Percentiles rank a stretch among this genome's conserved stretches.
These are phyloP conservation scores for Phengaris arion DNA, from an alignment of 2,888 invertebrate species.

Conservation along the genomic window DNA sequence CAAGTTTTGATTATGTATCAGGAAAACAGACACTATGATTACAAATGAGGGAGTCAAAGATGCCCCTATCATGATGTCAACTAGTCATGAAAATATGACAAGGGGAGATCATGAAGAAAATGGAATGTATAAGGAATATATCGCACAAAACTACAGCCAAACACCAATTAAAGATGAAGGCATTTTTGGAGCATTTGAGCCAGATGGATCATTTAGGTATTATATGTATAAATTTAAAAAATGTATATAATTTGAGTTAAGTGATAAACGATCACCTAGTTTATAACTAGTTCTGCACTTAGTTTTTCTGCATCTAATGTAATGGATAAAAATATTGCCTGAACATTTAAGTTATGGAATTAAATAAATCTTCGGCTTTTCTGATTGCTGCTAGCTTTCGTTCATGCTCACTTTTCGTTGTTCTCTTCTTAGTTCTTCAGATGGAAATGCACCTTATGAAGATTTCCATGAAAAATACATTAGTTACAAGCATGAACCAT, in stretches of 20 bases:
- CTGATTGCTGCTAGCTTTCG: slow-evolving; percentile 51
- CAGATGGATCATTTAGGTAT: slow-evolving; percentile 76
- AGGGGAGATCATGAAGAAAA: slow-evolving; percentile 70
- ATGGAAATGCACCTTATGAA: slow-evolving; percentile 81
- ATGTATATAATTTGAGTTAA: not conserved
- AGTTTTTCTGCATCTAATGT: slow-evolving; percentile 23
- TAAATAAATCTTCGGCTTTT: slow-evolving; percentile 12
- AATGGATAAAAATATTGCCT: slow-evolving; percentile 19
- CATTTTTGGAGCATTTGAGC: slow-evolving; percentile 73
- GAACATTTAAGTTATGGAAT: slow-evolving; percentile 9
- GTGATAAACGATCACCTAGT: not conserved
- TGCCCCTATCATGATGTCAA: slow-evolving; percentile 75
- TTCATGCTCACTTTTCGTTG: slow-evolving; percentile 62
- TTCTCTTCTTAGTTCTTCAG: slow-evolving; percentile 79
- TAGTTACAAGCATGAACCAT: slow-evolving; percentile 84
- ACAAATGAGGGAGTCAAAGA: slow-evolving; percentile 71
- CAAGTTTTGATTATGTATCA: slow-evolving; percentile 45
- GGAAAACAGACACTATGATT: slow-evolving; percentile 71
- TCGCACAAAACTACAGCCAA: slow-evolving; percentile 74
- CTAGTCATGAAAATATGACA: slow-evolving; percentile 82
- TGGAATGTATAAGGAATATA: slow-evolving; percentile 66
- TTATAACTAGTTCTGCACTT: slow-evolving; percentile 9
- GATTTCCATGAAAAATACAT: slow-evolving; percentile 91
- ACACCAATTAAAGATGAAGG: slow-evolving; percentile 81
- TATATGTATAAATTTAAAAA: slow-evolving; percentile 19